phyloP scores from a whole-genome alignment of 2,888 invertebrate genomes.

The Schizaphis graminum region DNA sequence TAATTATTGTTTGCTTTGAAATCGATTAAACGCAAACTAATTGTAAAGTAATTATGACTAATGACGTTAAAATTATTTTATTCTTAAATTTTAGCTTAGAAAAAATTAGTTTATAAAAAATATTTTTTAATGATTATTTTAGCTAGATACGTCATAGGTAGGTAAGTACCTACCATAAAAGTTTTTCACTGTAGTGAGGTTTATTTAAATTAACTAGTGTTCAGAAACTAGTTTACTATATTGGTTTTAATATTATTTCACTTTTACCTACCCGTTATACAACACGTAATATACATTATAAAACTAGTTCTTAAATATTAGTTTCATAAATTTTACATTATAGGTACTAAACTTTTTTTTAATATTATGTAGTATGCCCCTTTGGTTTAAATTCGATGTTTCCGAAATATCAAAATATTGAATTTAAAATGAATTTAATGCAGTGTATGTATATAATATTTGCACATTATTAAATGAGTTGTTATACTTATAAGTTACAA shows the following conservation, averaged over 20 bases:
- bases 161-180: neutral
- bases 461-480: neutral
- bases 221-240: constrained; percentile 12
- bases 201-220: neutral
- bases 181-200: neutral
- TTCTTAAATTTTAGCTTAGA: neutral
- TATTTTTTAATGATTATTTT: neutral
- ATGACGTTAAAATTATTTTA: neutral
- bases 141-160: neutral
- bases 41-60: neutral
- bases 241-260: neutral
- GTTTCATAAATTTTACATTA: neutral
- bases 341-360: neutral
- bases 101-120: neutral
- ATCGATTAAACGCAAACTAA: neutral
- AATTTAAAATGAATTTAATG: too few relatives aligned
- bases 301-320: neutral
- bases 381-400: neutral
- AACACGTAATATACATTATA: neutral
- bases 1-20: neutral
- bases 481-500: neutral
- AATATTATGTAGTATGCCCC: neutral
- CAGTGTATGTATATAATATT: neutral
- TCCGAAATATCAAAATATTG: too few relatives aligned
- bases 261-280: neutral